Evolutionary conservation across 2,888 invertebrate genomes (phyloP), one percentile per base, ranked within the genome.

Genomic region (Nomada fucata): DNA sequence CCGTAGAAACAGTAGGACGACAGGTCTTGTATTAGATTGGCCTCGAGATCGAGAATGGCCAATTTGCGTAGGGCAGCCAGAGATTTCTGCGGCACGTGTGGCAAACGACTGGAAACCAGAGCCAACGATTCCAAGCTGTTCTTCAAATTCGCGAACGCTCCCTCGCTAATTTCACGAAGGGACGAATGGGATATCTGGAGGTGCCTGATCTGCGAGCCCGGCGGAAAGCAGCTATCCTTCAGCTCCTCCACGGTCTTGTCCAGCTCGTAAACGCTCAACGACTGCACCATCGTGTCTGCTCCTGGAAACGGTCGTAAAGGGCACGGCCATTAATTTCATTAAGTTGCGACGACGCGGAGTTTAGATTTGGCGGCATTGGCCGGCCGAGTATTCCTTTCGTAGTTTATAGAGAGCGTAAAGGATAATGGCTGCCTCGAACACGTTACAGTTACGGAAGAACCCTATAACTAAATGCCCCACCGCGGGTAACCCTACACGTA

Each of bases 1-100:
- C 97, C 97, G 91, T 97, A 97, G 94, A 98, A 98, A 90, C 97
- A 97, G 92, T 98, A 98, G 89, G 97, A 97, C 18, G 97, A 96
- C 84, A 98, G 95, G 89, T 97, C 97, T 85, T 96, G 95, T 85
- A 98, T 97, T 91, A 96, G 95, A 93, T 98, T 98, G 85, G 97
- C 96, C 92, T 97, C 97, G 82, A 98, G 95, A 92, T 98, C 97
- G 76, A 98, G 95, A 0, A 97, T 96, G 78, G 96, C 96, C 70
- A 98, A 94, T 92, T 96, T 97, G 79, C 96, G 95, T 93, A 97
- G 94, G 73, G 96, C 95, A 61, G 96, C 95, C 85, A 97, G 95
- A 11, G 97, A 96, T 92, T 97, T 97, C 88, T 97, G 96, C 2
- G 97, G 97, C 85, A 97, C 95, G 94, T 96, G 95, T 87, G 95